Conservation (phyloP, 2,113 vertebrate species). For the Catharus fuscescens region DNA sequence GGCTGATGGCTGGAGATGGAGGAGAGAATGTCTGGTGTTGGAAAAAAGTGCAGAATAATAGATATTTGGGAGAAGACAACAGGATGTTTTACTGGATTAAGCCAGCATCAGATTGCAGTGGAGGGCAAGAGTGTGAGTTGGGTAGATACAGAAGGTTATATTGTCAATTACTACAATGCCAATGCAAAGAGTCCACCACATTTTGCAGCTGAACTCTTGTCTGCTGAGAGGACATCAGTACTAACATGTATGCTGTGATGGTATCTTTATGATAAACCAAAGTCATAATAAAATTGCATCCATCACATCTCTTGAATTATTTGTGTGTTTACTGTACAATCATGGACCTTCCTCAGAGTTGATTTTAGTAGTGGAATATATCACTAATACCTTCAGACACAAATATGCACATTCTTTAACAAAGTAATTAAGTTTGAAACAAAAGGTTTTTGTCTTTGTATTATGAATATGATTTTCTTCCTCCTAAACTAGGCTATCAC, state of each 20-base stretch:
- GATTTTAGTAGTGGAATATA: neutral
- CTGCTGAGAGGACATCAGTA: neutral
- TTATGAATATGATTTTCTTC: neutral
- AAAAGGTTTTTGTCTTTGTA: neutral
- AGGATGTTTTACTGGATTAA: neutral
- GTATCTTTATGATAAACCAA: neutral
- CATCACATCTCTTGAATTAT: neutral
- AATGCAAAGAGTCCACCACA: neutral
- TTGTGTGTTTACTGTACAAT: neutral
- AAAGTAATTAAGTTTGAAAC: neutral
- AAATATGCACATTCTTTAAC: neutral
- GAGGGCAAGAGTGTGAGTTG: neutral
- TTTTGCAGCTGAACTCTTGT: neutral
- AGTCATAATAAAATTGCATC: neutral
- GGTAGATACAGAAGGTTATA: neutral
- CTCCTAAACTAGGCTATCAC: neutral
- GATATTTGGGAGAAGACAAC: neutral
- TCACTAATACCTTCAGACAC: neutral
- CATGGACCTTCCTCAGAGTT: neutral
- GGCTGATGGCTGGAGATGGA: neutral
- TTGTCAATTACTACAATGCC: neutral
- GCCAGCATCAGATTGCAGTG: neutral
- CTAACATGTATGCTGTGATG: fast-evolving
- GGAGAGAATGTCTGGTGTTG: neutral
- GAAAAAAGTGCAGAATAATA: neutral